Percentiles rank a stretch among this genome's conserved stretches.
Conservation (phyloP, 2,888 invertebrate genomes). For the Nemurella pictetii region DNA sequence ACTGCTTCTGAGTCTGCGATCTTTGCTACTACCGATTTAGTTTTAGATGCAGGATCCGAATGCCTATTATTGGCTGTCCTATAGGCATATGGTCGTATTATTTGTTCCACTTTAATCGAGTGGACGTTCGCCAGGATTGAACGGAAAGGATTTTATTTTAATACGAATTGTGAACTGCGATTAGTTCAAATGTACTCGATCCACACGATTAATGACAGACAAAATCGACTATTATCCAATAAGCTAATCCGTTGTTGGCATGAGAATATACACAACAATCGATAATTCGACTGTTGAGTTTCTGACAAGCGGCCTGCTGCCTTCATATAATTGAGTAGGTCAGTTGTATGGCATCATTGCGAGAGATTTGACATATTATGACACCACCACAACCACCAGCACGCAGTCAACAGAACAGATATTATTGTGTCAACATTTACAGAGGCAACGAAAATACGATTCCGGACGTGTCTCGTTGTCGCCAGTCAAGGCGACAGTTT, state of each 20-base stretch:
- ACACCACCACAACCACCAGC: not conserved
- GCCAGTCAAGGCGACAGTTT: too few relatives aligned
- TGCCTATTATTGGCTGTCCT: not conserved
- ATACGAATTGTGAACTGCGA: not conserved
- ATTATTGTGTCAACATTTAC: too few relatives aligned
- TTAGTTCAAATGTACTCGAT: not conserved
- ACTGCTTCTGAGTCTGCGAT: not conserved
- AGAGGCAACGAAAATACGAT: not conserved
- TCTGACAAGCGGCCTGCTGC: not conserved
- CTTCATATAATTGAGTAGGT: not conserved
- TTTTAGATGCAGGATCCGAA: not conserved
- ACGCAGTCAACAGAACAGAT: too few relatives aligned
- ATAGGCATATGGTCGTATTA: not conserved
- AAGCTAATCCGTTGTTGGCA: not conserved
- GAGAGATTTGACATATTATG: not conserved
- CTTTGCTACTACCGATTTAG: not conserved
- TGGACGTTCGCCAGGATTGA: not conserved
- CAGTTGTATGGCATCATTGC: not conserved
- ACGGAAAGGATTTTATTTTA: not conserved
- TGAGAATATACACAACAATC: too few relatives aligned
- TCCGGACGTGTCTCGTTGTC: too few relatives aligned
- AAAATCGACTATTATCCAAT: not conserved
- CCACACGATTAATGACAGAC: not conserved
- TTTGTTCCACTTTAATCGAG: not conserved
- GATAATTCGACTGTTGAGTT: not conserved